Base-by-base conservation (phyloP, 2,113 vertebrate genomes). In the Thunnus thynnus region DNA sequence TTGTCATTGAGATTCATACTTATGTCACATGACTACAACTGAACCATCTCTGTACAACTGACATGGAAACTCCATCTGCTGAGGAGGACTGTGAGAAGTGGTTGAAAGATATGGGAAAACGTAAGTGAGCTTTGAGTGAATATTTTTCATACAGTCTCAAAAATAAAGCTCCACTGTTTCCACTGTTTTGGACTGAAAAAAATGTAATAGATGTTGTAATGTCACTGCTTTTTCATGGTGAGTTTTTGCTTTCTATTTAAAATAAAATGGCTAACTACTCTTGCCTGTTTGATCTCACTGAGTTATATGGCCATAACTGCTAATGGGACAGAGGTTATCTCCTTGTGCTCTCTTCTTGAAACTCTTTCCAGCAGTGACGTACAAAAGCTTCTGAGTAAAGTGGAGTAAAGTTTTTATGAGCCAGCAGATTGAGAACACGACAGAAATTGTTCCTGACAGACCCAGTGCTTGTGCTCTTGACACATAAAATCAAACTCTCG, bases 391-490 rank as follows among this genome's bases (percentile, higher is more conserved):
- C 58, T 30, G 36, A 77, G 48, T 69, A 22, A 67, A 36, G 32
- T 36, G 50, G 50, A 81, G 75, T 5, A 20, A 50, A 52, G 52
- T 76, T 83, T 81, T 77, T 67, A 66, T 52, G 68, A 90, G 84
- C 41, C 71, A 86, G 82, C 72, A 63, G 14, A 54, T 77, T 27
- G 52, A 67, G 58, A 72, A 51, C 22, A 22, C 76, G 70, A 81
- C 20, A 80, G 44, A 74, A 79, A 78, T 83, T 57, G 36, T 72
- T 78, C 61, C 65, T 85, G 76, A 78, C 66, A 44, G 68, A 61
- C 17, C 1, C 13, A n/a, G 20, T n/a, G 44, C 18, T 11, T 55
- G 27, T 68, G 44, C 83, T 54, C 62, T 22, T 52, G 51, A 63
- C 27, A 67, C 6, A 27, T 73, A 61, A 50, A 46, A 48, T 47